Evolutionary conservation across 2,113 vertebrate species (phyloP).

Genomic region (Nerophis lumbriciformis): DNA sequence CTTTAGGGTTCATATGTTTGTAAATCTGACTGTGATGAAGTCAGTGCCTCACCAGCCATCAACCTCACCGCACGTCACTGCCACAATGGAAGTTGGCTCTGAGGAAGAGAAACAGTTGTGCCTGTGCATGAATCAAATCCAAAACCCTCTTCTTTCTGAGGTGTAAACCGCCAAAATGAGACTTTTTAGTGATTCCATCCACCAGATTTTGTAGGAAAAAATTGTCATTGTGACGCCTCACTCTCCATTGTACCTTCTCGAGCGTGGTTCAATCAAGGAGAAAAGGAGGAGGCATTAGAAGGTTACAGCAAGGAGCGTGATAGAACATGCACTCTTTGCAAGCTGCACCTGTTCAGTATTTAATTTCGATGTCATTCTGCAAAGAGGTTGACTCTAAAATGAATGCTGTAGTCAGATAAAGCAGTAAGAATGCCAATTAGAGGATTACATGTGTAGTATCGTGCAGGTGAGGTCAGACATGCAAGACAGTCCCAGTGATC

Average conservation of each 20-base stretch:
- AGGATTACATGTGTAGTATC: background rate
- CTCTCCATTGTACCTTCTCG: constrained; percentile 15
- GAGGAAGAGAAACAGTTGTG: background rate
- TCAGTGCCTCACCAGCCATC: too few species aligned
- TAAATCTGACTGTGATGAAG: too few species aligned
- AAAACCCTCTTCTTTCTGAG: background rate
- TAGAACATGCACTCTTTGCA: constrained; percentile 52
- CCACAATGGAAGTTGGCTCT: too few species aligned
- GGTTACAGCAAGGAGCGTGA: constrained; percentile 63
- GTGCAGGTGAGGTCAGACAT: constrained; percentile 1
- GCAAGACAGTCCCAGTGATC: constrained; percentile 6
- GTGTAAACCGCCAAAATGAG: constrained; percentile 11
- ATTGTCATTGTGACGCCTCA: constrained; percentile 22
- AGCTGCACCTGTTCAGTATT: constrained; percentile 5
- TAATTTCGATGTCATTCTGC: background rate
- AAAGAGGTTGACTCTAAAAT: background rate
- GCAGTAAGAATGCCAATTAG: too few species aligned
- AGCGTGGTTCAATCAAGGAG: constrained; percentile 7
- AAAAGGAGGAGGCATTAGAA: constrained; percentile 55
- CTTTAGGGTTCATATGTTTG: too few species aligned
- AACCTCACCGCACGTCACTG: too few species aligned
- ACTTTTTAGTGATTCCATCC: constrained; percentile 37
- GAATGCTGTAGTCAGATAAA: background rate
- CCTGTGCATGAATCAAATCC: background rate
- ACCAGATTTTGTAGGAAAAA: constrained; percentile 24